Evolutionary conservation across 2,113 vertebrate genomes (phyloP), one percentile per base, ranked within the genome.

Genomic region (Aramus guarauna): DNA sequence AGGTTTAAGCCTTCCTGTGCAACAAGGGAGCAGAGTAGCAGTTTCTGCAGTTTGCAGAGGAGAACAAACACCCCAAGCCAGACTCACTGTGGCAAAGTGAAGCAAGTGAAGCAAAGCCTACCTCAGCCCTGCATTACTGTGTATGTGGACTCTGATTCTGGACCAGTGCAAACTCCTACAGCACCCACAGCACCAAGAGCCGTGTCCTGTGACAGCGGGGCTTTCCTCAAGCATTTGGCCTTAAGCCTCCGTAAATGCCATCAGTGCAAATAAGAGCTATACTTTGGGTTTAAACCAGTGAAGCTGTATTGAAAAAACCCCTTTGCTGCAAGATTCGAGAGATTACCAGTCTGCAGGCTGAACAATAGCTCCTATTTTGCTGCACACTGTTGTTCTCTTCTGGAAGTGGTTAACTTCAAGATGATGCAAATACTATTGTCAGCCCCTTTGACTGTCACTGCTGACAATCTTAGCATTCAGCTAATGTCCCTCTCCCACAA

Each of bases 351-450:
- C 69, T 79, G 48, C 53, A 82, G 62, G 85, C 68, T 39, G 78
- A 96, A 80, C 71, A 94, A 69, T 53, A 84, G 32, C 39, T 92
- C 77, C 75, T 82, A 43, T 88, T 92, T 92, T 78, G 50, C 78
- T 76, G 66, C 85, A 85, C 37, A 24, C 50, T 77, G 83, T 59
- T 93, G 62, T 74, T 92, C 74, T 95, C 69, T 95, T 91, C 90
- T 94, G 83, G 69, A 94, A 96, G 91, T 73, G 80, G 88, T 96
- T 96, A 96, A 95, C 77, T 92, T 86, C 85, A 85, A 88, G 94
- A 84, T 81, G 90, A 95, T 92, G 76, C 82, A 90, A 96, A 95
- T 78, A 67, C 62, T 83, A 52, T 75, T 86, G 75, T 94, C 75
- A 95, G 58, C 39, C 86, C 32, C 55, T 92, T 59, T 87, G 80